Conservation (phyloP, 2,888 invertebrate species). For the Hartigia nigra region DNA sequence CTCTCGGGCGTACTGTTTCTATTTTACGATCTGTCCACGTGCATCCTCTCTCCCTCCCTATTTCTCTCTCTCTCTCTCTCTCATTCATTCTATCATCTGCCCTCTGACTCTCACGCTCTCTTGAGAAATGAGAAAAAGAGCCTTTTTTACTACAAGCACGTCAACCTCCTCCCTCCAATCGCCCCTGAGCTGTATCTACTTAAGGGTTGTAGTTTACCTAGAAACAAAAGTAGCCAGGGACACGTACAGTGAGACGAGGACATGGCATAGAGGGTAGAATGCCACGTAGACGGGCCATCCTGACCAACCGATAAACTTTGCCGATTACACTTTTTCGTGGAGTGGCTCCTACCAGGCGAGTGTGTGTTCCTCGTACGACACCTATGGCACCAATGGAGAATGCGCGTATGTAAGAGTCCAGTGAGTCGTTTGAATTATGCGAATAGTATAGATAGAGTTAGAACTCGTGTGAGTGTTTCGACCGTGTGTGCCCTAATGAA, state of each 20-base stretch:
- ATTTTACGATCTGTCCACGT: slow-evolving; percentile 43
- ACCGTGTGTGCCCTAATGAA: background rate
- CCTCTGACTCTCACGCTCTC: slow-evolving; percentile 29
- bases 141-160: slow-evolving; percentile 21
- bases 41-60: background rate
- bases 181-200: slow-evolving; percentile 9
- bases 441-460: background rate
- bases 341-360: slow-evolving; percentile 5
- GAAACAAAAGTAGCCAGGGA: background rate
- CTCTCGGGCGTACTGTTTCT: slow-evolving; percentile 37
- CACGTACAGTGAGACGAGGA: background rate
- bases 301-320: slow-evolving; percentile 57
- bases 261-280: background rate
- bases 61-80: too few relatives aligned
- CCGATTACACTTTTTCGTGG: slow-evolving; percentile 60
- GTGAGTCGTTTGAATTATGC: background rate
- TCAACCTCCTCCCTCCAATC: slow-evolving; percentile 24
- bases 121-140: slow-evolving; percentile 51
- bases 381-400: background rate
- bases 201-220: background rate
- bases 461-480: background rate
- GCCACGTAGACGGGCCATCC: slow-evolving; percentile 33
- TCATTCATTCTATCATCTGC: background rate
- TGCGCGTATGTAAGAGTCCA: background rate
- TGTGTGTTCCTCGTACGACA: background rate